These are phyloP conservation scores for Hymenopus coronatus DNA, from an alignment of 2,888 invertebrate species.

Conservation along the genomic window DNA sequence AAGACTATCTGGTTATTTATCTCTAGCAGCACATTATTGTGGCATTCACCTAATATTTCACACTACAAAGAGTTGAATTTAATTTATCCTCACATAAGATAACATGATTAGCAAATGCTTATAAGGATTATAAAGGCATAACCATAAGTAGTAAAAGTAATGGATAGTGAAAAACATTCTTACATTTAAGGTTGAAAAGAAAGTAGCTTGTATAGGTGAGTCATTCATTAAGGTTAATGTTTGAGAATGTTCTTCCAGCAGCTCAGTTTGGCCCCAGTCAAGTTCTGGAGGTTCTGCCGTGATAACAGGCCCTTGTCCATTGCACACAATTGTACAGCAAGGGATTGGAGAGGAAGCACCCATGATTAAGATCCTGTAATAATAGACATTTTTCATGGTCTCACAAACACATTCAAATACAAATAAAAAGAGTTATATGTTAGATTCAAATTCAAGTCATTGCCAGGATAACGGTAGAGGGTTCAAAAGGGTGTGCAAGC, in stretches of 20 bases:
- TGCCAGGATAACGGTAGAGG: no score
- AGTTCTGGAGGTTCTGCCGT: conserved; percentile 58
- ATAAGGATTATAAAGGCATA: background rate
- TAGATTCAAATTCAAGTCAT: no score
- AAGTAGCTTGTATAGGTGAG: conserved; percentile 64
- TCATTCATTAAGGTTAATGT: conserved; percentile 61
- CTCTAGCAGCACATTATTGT: no score
- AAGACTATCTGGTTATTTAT: no score
- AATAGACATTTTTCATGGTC: background rate
- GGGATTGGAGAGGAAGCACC: conserved; percentile 39
- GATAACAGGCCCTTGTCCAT: conserved; percentile 65
- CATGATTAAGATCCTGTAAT: conserved; percentile 26
- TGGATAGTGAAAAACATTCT: background rate
- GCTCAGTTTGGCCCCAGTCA: conserved; percentile 61
- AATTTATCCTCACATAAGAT: no score
- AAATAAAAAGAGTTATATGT: no score
- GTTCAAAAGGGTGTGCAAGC: no score
- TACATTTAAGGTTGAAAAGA: conserved; percentile 44
- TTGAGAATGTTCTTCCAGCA: conserved; percentile 54
- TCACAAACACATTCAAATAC: no score
- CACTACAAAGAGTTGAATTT: no score
- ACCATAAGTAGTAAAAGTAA: background rate
- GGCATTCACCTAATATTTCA: no score
- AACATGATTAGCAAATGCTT: no score
- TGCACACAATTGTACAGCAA: conserved; percentile 53